Percentiles rank a stretch among this genome's conserved stretches.
Evolutionary conservation across 2,888 invertebrate genomes (phyloP).

Genomic region (Lithophane semibrunnea): DNA sequence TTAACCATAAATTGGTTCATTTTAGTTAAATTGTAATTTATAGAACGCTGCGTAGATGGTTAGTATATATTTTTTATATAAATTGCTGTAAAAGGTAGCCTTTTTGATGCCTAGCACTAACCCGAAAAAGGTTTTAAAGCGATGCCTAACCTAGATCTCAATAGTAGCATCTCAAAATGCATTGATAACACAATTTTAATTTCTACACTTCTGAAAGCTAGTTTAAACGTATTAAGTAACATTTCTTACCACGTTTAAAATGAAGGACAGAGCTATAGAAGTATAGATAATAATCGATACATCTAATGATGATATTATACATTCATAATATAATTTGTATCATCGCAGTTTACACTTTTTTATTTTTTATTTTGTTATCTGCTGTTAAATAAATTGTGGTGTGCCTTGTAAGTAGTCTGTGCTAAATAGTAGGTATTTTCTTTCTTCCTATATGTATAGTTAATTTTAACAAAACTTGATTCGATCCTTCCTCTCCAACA

Average conservation of each 20-base stretch:
- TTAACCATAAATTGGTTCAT: neutral
- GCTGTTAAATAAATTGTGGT: too few relatives aligned
- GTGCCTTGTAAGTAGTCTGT: too few relatives aligned
- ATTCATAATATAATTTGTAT: too few relatives aligned
- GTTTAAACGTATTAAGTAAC: neutral
- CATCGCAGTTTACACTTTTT: too few relatives aligned
- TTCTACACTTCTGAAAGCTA: neutral
- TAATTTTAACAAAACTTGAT: neutral
- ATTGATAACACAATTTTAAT: neutral
- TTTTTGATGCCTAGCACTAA: neutral
- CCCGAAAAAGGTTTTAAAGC: neutral
- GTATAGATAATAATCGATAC: too few relatives aligned
- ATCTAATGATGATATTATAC: neutral
- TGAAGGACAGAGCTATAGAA: too few relatives aligned
- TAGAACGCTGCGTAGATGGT: neutral
- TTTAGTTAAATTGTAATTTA: neutral
- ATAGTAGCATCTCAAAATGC: neutral
- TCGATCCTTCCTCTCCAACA: neutral
- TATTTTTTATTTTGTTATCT: too few relatives aligned
- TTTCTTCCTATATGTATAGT: too few relatives aligned
- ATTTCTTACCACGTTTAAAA: neutral
- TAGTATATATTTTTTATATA: neutral
- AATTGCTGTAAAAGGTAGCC: neutral
- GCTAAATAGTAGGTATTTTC: too few relatives aligned
- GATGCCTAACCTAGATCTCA: neutral